Evolutionary conservation across 1,140 invertebrate genomes (phyloP).

Genomic region (Triops cancriformis): DNA sequence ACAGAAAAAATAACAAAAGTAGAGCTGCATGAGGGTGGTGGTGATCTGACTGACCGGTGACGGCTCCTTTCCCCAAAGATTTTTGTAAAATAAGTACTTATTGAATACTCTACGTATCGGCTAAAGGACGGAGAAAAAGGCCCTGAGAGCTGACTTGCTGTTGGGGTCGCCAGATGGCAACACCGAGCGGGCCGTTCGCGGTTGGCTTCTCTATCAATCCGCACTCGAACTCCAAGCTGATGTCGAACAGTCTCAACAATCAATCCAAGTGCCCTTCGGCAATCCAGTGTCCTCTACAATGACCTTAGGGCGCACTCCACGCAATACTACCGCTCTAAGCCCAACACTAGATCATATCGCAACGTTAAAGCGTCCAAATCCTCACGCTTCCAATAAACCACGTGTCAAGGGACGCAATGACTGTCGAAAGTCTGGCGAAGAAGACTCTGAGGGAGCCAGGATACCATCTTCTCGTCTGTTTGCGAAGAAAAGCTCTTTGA

Average conservation of each 20-base stretch:
- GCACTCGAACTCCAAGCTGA: conserved; percentile 45
- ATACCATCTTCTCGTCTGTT: not conserved
- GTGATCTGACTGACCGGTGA: conserved; percentile 27
- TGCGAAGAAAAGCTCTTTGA: not conserved
- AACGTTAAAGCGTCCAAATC: not conserved
- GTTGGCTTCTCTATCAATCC: conserved; percentile 44
- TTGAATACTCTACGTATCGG: conserved; percentile 14
- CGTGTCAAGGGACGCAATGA: not conserved
- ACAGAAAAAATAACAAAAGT: conserved; percentile 20
- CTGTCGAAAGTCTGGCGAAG: not conserved
- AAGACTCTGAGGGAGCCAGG: not conserved
- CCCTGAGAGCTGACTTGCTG: conserved; percentile 35
- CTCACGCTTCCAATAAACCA: not conserved
- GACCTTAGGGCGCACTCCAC: not conserved
- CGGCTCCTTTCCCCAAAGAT: conserved; percentile 14
- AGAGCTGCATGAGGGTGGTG: conserved; percentile 15
- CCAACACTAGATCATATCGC: not conserved
- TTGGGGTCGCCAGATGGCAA: not conserved
- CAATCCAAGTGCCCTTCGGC: conserved; percentile 6
- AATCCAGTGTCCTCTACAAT: not conserved
- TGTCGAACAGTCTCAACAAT: conserved; percentile 31
- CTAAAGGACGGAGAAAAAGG: not conserved
- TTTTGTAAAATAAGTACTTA: conserved; percentile 27
- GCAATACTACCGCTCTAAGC: not conserved
- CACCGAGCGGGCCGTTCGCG: conserved; percentile 33